Conservation (phyloP, 2,113 vertebrate species). For the Antennarius striatus region DNA sequence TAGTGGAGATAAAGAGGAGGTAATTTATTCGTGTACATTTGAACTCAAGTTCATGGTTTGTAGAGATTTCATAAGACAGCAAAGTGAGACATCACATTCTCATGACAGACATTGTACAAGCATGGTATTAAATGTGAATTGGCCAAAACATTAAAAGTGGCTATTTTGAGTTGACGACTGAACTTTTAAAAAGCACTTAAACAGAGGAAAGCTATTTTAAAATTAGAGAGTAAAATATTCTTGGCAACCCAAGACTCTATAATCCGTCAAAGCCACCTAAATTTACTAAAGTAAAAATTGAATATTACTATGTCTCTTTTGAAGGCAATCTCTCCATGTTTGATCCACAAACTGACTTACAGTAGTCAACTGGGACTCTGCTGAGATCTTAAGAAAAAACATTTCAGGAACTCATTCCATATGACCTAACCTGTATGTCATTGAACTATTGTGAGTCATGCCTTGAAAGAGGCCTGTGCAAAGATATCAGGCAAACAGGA, state of each 20-base stretch:
- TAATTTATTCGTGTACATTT: neutral
- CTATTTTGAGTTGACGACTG: neutral
- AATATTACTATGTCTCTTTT: too few relatives aligned
- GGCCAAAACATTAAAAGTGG: neutral
- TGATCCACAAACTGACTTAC: too few relatives aligned
- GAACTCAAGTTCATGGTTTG: neutral
- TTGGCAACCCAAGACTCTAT: too few relatives aligned
- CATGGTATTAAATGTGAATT: neutral
- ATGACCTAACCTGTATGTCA: too few relatives aligned
- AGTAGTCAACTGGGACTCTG: neutral
- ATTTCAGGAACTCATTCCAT: neutral
- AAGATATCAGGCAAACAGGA: neutral
- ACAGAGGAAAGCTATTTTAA: too few relatives aligned
- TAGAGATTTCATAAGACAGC: neutral
- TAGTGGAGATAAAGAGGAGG: neutral
- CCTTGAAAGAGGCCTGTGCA: neutral
- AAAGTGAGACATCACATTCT: neutral
- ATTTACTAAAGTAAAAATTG: too few relatives aligned
- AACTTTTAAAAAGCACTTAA: neutral
- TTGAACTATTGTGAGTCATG: too few relatives aligned
- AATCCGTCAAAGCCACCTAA: too few relatives aligned
- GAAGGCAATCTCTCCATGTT: too few relatives aligned
- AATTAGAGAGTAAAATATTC: too few relatives aligned
- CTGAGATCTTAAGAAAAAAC: conserved; percentile 2
- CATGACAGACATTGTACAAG: neutral